Conservation (phyloP, 2,113 vertebrate species). For the Bathybates hornii region DNA sequence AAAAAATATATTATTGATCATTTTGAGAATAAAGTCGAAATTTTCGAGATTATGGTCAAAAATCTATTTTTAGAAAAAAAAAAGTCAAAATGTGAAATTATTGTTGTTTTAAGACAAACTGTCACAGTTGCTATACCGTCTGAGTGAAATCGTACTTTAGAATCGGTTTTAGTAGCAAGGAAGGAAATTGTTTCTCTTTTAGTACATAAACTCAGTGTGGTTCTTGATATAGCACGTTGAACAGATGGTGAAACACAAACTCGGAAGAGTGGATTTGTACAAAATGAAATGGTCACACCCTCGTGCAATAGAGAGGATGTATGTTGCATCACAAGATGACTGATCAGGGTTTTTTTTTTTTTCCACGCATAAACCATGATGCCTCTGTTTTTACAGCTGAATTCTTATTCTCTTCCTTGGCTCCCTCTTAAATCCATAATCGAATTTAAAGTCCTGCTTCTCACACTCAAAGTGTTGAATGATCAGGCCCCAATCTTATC, state of each 20-base stretch:
- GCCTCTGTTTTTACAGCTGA: not conserved
- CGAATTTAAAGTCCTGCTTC: not conserved
- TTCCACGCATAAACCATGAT: not conserved
- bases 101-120: not conserved
- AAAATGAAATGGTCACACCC: not conserved
- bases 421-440: not conserved
- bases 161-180: not conserved
- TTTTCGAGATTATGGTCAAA: not conserved
- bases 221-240: not conserved
- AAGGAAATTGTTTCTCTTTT: not conserved
- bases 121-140: not conserved
- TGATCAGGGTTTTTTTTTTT: fast-evolving
- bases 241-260: not conserved
- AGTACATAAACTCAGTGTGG: not conserved
- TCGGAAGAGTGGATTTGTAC: not conserved
- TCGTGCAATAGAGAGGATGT: not conserved
- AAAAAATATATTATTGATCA: not conserved
- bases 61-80: not conserved
- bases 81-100: not conserved
- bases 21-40: not conserved
- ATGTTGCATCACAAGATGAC: not conserved
- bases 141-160: not conserved
- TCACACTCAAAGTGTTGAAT: not conserved
- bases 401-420: not conserved
- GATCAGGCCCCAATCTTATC: not conserved